Base-by-base conservation (phyloP, 1,140 invertebrate genomes). In the Thaumatotibia leucotreta region DNA sequence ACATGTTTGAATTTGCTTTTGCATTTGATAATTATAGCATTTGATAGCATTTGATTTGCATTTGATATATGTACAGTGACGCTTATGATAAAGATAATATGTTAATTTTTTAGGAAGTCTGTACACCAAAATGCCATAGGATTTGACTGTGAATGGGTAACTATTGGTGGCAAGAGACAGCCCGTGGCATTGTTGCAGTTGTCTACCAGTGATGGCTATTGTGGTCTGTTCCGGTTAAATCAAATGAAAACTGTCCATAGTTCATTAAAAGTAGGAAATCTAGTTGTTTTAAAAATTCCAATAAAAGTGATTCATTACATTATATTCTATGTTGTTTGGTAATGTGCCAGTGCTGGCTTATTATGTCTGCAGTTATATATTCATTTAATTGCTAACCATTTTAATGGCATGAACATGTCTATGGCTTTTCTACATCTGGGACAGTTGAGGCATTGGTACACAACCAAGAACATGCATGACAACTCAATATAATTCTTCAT, bases 121-220 rank as follows among this genome's bases (percentile, higher is more conserved):
- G 22, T 50, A 29, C 5, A 64, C 14, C 72, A 86, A 29, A 76
- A 68, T 67, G 86, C 93, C 11, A 71, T 95, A 61, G 95, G 95
- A n/a, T 93, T 95, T 76, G 95, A 95, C 81, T 95, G 94, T 83
- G 95, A 95, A 83, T 95, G 95, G 95, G 92, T 94, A 0, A 93
- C 92, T 14, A 86, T 89, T 39, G 83, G 91, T 35, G 82, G 86
- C 1, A 79, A 74, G 22, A 74, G 91, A 61, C 79, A 83, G n/a
- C 92, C 93, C 4, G 92, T 95, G 6, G 93, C 94, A 1, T 73
- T 95, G 1, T 61, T 96, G 17, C 95, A 95, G 83, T 79, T 96
- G 6, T 93, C 94, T 1, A 93, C 93, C 29, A 76, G 76, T 67
- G 92, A 93, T 84, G 94, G 94, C 65, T 84, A 92, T 66, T 95